A percentile compares a stretch with the other conserved stretches of the same genome.
Evolutionary conservation across 2,113 vertebrate genomes (phyloP).

Genomic region (Megatriorchis doriae): DNA sequence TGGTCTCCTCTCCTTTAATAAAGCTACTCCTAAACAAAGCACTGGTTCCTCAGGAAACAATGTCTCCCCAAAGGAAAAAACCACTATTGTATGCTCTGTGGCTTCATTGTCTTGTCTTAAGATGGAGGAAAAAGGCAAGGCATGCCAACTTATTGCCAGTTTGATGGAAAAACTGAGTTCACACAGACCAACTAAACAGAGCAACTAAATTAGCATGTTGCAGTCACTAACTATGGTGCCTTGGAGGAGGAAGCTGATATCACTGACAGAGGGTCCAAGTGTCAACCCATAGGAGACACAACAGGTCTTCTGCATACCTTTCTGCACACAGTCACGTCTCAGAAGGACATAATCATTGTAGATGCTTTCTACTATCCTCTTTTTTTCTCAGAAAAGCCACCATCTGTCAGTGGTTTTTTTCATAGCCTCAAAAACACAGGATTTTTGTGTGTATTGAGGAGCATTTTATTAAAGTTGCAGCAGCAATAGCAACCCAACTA

Average conservation of each 20-base stretch:
- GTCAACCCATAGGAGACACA: neutral
- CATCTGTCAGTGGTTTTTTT: neutral
- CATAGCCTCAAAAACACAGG: neutral
- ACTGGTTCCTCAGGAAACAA: neutral
- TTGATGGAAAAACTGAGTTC: conserved; percentile 23
- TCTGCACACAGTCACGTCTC: neutral
- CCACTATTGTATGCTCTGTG: neutral
- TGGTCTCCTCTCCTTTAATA: neutral
- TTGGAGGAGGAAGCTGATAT: neutral
- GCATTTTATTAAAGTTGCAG: neutral
- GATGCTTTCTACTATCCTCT: neutral
- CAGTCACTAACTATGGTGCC: neutral
- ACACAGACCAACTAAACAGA: neutral
- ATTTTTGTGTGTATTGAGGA: neutral
- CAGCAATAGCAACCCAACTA: neutral
- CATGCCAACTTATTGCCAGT: neutral
- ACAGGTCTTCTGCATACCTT: neutral
- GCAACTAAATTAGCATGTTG: neutral
- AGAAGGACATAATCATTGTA: neutral
- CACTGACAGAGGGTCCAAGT: neutral
- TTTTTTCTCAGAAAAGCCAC: neutral
- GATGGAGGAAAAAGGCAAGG: neutral
- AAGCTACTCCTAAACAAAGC: neutral
- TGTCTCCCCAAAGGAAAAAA: neutral
- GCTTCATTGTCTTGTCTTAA: neutral